These are phyloP conservation scores for Pterocles orientalis DNA, from an alignment of 2,113 vertebrate genomes.

Conservation along the genomic window DNA sequence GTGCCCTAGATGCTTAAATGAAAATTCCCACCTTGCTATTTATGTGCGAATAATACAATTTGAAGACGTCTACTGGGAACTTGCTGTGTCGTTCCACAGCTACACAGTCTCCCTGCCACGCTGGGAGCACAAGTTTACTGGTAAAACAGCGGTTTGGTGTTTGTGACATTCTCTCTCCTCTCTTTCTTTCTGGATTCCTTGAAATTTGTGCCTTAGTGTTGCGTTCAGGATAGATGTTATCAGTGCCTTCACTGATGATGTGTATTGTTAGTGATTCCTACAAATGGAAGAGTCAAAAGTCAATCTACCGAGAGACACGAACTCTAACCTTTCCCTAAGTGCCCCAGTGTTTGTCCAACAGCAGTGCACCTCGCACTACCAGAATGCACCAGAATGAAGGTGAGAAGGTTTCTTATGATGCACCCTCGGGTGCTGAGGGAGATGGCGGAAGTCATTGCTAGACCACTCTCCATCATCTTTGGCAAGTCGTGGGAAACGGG, in stretches of 20 bases:
- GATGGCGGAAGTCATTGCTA: too few relatives aligned
- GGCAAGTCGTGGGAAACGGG: too few relatives aligned
- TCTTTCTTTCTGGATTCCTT: neutral
- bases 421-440: too few relatives aligned
- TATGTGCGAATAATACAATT: neutral
- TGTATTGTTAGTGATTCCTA: neutral
- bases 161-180: neutral
- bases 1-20: neutral
- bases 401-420: neutral
- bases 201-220: neutral
- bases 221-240: neutral
- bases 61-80: neutral
- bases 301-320: neutral
- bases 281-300: neutral
- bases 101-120: neutral
- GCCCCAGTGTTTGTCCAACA: neutral
- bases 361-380: neutral
- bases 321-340: neutral
- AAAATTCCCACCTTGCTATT: neutral
- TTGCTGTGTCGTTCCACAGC: fast-evolving
- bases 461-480: too few relatives aligned
- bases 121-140: neutral
- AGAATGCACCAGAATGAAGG: neutral
- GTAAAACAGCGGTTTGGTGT: neutral
- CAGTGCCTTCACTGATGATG: neutral